Evolutionary conservation across 2,888 invertebrate genomes (phyloP).

Genomic region (Gastrophysa polygoni): DNA sequence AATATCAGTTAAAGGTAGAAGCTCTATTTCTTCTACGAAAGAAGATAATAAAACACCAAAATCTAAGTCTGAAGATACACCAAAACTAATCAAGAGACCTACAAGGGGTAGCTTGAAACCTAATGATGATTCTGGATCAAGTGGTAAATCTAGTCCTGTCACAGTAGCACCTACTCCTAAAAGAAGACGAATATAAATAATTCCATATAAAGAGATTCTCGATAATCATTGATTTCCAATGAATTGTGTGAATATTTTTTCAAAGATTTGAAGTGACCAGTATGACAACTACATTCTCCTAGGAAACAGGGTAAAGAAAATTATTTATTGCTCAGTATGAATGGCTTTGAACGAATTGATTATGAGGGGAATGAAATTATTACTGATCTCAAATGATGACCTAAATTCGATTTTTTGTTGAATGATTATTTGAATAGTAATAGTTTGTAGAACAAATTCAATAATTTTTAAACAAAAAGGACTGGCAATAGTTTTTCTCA

Average conservation of each 20-base stretch:
- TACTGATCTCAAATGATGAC: too few relatives aligned
- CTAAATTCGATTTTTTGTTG: too few relatives aligned
- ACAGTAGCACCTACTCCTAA: conserved; percentile 50
- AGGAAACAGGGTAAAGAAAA: neutral
- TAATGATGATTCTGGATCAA: conserved; percentile 54
- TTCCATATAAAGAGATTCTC: neutral
- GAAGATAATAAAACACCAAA: conserved; percentile 44
- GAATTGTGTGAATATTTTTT: neutral
- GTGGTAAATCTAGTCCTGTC: conserved; percentile 56
- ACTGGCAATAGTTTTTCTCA: too few relatives aligned
- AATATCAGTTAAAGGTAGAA: conserved; percentile 42
- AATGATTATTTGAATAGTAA: too few relatives aligned
- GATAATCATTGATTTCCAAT: neutral
- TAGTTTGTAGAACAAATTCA: too few relatives aligned
- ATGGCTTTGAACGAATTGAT: too few relatives aligned
- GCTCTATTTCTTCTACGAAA: conserved; percentile 27
- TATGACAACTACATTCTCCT: neutral
- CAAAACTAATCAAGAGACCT: conserved; percentile 53
- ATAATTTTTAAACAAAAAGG: too few relatives aligned
- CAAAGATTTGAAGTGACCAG: neutral
- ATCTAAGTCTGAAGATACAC: conserved; percentile 50
- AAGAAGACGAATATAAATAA: conserved; percentile 48
- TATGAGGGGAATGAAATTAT: too few relatives aligned
- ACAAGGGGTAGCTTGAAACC: conserved; percentile 58
- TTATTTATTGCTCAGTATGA: neutral